Percentiles rank a stretch among this genome's conserved stretches.
Conservation (phyloP, 37 sponge, comb jelly and placozoan genomes). For the Diacarnus erythraeanus region DNA sequence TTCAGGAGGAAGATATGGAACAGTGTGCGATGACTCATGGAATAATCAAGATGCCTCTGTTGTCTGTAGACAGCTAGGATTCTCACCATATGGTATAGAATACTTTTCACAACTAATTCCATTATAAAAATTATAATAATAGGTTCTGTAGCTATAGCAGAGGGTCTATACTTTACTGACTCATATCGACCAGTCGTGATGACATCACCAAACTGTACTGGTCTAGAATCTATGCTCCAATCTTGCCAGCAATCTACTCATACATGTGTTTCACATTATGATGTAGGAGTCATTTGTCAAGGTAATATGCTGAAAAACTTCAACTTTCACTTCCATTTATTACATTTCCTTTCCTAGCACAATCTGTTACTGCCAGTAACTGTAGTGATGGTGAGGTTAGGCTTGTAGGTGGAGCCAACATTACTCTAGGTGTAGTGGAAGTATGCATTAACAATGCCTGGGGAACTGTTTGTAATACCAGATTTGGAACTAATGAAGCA, state of each 20-base stretch:
- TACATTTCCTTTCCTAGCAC: background rate
- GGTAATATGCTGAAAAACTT: background rate
- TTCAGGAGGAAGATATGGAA: background rate
- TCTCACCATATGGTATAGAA: no score
- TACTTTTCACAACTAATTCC: no score
- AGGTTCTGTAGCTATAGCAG: background rate
- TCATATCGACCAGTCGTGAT: background rate
- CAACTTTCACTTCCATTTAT: no score
- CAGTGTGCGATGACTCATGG: no score
- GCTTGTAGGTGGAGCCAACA: conserved; percentile 6
- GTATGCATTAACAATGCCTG: conserved; percentile 44
- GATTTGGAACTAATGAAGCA: conserved; percentile 29
- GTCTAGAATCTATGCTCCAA: background rate
- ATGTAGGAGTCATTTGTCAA: background rate
- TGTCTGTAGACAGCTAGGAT: background rate
- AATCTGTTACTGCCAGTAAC: background rate
- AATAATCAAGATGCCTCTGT: no score
- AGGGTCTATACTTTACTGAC: background rate
- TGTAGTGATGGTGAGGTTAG: conserved; percentile 19
- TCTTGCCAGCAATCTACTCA: no score
- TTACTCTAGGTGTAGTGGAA: conserved; percentile 15
- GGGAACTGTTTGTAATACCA: conserved; percentile 23
- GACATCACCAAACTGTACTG: background rate
- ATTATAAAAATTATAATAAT: no score
- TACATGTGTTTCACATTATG: background rate